Evolutionary conservation across 2,797 vertebrate genomes (phyloP), one percentile per base, ranked within the genome.

Genomic region (Phyllotis vaccarum): DNA sequence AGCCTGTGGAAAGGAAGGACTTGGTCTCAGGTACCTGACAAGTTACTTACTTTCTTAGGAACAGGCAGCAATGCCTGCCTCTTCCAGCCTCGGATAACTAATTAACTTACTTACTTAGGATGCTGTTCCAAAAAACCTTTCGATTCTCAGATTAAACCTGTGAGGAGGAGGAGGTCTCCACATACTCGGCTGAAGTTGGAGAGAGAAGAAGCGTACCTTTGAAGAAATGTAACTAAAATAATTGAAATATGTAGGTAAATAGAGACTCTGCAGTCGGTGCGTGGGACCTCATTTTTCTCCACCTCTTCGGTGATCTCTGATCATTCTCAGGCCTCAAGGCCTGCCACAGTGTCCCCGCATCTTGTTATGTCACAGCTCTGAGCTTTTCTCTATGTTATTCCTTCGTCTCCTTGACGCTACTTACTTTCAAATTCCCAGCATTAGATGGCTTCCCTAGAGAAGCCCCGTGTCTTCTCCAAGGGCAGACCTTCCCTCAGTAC

Each of bases 31-130:
- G n/a, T 62, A 52, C 43, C 72, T 92, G 49, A 62, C 6, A 60
- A n/a, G 58, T 82, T 62, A 62, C 83, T 76, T 66, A 29, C 37
- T 89, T 81, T 62, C 86, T 94, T 96, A 54, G 74, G 75, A 90
- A 56, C 43, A 89, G 68, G 19, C 52, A 76, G 52, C 40, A 19
- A 82, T 60, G 22, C 40, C 60, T 82, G 22, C 27, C n/a, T 92
- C 52, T 70, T 72, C 78, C 83, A 76, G 58, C 11, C 68, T 66
- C 68, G 49, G 54, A 27, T 75, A 58, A 80, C 24, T 56, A n/a
- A 58, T 31, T 56, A n/a, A 58, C 43, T 83, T 46, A 34, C 58
- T 89, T 90, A 37, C 21, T 46, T 76, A 27, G 75, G 49, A 52
- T 46, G 58, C 58, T 89, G 34, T 68, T 75, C 60, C 70, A 66